These are phyloP conservation scores for Nothobranchius kuhntae DNA, from an alignment of 2,113 vertebrate species.

Conservation along the genomic window DNA sequence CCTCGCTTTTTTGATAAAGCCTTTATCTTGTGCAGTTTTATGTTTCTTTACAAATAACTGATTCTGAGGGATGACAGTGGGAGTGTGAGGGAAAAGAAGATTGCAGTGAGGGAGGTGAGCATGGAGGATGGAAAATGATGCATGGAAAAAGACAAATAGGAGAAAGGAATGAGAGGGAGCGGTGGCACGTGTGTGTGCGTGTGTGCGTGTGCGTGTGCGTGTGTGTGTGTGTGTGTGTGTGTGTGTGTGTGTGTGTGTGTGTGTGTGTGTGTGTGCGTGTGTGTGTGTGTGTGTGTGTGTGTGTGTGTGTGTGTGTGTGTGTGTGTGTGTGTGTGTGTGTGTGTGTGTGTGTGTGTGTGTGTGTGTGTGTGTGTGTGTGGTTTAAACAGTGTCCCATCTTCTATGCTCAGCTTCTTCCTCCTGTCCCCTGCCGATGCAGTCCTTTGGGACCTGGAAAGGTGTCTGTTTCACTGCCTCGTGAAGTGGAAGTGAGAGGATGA, in stretches of 20 bases:
- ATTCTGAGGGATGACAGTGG: slow-evolving; percentile 7
- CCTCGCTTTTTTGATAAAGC: not conserved
- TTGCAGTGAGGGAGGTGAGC: slow-evolving; percentile 7
- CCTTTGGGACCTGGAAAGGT: slow-evolving; percentile 48
- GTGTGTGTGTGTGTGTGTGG: slow-evolving; percentile 1
- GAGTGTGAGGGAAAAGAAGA: slow-evolving; percentile 3
- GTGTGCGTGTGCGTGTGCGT: too few species aligned
- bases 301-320: too few species aligned
- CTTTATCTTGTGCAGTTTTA: not conserved
- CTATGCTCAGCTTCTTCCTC: slow-evolving; percentile 47
- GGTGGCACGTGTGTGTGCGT: not conserved
- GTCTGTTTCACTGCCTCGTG: slow-evolving; percentile 60
- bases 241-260: too few species aligned
- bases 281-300: not conserved
- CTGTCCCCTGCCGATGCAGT: slow-evolving; percentile 41
- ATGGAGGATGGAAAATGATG: slow-evolving; percentile 42
- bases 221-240: too few species aligned
- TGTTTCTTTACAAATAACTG: slow-evolving; percentile 17
- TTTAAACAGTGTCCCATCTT: slow-evolving; percentile 61
- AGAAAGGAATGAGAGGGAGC: slow-evolving; percentile 14
- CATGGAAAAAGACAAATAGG: slow-evolving; percentile 47
- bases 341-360: too few species aligned
- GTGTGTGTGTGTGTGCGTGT: not conserved
- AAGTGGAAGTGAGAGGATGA: slow-evolving; percentile 62
- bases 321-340: too few species aligned